These are phyloP conservation scores for Conomelus anceps DNA, from an alignment of 2,888 invertebrate species.

Conservation along the genomic window DNA sequence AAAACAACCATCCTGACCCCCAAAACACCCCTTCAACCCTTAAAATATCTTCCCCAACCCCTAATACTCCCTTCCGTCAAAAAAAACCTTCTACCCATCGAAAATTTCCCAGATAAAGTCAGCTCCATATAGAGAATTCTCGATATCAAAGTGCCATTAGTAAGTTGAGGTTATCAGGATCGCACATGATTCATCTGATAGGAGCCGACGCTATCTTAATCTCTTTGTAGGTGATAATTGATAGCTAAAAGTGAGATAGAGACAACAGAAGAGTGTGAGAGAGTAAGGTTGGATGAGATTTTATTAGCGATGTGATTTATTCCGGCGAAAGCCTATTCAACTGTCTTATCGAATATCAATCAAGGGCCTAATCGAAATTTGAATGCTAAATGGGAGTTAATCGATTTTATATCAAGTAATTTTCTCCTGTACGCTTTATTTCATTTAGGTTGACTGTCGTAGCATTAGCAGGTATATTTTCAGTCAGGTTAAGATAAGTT, in stretches of 20 bases:
- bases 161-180: not conserved
- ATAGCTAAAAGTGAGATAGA: not conserved
- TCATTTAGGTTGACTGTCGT: too few relatives aligned
- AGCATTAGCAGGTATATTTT: too few relatives aligned
- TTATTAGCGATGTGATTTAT: not conserved
- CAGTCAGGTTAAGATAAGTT: too few relatives aligned
- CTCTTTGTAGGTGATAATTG: not conserved
- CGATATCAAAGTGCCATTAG: not conserved
- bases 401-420: too few relatives aligned
- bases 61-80: not conserved
- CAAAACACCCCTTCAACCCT: not conserved
- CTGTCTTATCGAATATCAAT: not conserved
- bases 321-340: not conserved
- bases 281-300: not conserved
- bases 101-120: not conserved
- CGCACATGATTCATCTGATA: not conserved
- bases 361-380: not conserved
- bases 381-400: too few relatives aligned
- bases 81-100: not conserved
- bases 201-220: not conserved
- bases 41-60: not conserved
- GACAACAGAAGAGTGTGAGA: not conserved
- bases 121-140: not conserved
- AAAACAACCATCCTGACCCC: not conserved
- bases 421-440: too few relatives aligned